Base-by-base conservation (phyloP, 1,140 invertebrate genomes). In the Asbolus verrucosus region DNA sequence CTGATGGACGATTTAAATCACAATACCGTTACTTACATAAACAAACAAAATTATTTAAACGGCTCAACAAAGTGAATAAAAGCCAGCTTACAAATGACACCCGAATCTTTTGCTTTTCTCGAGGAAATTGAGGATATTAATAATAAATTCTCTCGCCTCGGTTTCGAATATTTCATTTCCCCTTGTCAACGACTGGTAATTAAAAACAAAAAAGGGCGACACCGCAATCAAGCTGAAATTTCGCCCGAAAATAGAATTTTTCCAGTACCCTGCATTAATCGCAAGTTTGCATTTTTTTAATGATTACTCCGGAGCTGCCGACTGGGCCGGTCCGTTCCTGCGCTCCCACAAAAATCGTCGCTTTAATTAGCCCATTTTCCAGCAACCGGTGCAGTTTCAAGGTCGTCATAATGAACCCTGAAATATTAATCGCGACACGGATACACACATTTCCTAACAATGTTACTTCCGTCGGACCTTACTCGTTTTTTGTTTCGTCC, bases 101-200 rank as follows among this genome's bases (percentile, higher is more conserved):
- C 9, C 6, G 19, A 14, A 54, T 54, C 46, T 46, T 54, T 54
- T 11, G 18, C 19, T 6, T 19, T 50, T 50, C 43, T 27, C 6
- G 13, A 54, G 46, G 46, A 54, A 54, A 54, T 54, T 9, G 46
- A 54, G 46, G 11, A 54, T 54, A 54, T 54, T 54, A 54, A 54
- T 54, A 54, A 54, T 54, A 54, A 54, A 54, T 54, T 54, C 21
- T 27, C 46, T 19, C 41, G 41, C 41, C 41, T 46, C 41, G 16
- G 41, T 19, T 6, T 18, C 15, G 41, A 46, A 46, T 18, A 46
- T 46, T n/a, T 19, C 18, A n/a, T 21, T 27, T 27, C 24, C 15
- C n/a, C 41, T n/a, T 21, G 41, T 46, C 41, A 18, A 46, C 41
- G 41, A 27, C 3, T 3, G 41, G 41, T 46, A 46, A 46, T 46